Conservation (phyloP, 2,113 vertebrate species). For the Campylomormyrus numenius region DNA sequence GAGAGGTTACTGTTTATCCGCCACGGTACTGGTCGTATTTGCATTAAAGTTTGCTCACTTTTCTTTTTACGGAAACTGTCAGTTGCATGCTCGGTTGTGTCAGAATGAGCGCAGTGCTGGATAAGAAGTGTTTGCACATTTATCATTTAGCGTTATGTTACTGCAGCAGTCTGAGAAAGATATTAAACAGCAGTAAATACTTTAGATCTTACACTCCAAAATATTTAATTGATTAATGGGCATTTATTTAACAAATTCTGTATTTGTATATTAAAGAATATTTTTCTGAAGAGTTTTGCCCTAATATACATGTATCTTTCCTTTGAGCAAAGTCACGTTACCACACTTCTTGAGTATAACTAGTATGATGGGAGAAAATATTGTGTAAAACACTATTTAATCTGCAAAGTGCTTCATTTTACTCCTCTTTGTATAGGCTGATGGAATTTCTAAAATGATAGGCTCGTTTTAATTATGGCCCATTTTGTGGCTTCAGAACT, state of each 20-base stretch:
- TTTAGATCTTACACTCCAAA: neutral
- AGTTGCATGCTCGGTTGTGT: conserved; percentile 3
- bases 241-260: neutral
- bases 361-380: neutral
- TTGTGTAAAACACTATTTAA: neutral
- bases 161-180: neutral
- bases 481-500: neutral
- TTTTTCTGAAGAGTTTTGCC: neutral
- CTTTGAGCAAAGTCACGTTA: neutral
- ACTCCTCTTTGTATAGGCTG: neutral
- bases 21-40: neutral
- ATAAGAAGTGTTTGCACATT: neutral
- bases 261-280: neutral
- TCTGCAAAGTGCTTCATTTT: neutral
- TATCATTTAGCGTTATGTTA: neutral
- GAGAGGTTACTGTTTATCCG: neutral
- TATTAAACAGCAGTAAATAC: neutral
- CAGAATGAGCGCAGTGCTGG: neutral
- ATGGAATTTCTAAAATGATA: neutral
- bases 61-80: neutral
- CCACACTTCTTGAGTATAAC: neutral
- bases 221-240: neutral
- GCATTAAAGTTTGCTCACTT: neutral
- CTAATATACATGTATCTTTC: neutral
- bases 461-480: neutral